These are phyloP conservation scores for Microcebus murinus DNA, from an alignment of 2,113 vertebrate genomes.

Conservation along the genomic window DNA sequence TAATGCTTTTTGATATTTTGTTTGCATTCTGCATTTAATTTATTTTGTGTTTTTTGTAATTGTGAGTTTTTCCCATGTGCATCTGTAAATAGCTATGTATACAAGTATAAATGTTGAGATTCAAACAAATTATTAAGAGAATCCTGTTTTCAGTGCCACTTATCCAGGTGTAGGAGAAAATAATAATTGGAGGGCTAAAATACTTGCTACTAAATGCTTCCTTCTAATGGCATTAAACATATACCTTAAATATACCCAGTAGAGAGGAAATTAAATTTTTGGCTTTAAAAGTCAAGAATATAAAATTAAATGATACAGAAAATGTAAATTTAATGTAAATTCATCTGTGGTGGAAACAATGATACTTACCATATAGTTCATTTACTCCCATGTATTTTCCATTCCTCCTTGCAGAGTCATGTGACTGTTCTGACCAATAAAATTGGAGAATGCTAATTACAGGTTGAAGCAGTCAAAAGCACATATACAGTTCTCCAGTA, in stretches of 20 bases:
- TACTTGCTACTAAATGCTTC: neutral
- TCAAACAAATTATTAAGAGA: neutral
- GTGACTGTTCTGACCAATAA: neutral
- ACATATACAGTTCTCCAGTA: neutral
- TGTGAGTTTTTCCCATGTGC: neutral
- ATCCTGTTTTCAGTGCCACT: neutral
- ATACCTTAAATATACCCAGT: neutral
- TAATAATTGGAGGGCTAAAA: slow-evolving; percentile 46
- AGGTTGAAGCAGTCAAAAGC: neutral
- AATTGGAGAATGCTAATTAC: neutral
- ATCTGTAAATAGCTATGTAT: neutral
- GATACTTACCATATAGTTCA: neutral
- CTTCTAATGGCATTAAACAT: neutral
- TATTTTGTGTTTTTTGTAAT: neutral
- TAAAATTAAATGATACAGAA: neutral
- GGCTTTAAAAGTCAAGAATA: neutral
- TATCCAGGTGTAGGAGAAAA: neutral
- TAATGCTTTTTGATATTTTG: slow-evolving; percentile 1
- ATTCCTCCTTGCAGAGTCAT: neutral
- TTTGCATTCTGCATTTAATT: neutral
- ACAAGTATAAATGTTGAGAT: neutral
- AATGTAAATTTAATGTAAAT: neutral
- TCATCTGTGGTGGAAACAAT: neutral
- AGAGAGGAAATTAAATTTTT: slow-evolving; percentile 30
- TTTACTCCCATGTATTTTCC: neutral